Evolutionary conservation across 2,113 vertebrate genomes (phyloP).

Genomic region (Lamprotornis superbus): DNA sequence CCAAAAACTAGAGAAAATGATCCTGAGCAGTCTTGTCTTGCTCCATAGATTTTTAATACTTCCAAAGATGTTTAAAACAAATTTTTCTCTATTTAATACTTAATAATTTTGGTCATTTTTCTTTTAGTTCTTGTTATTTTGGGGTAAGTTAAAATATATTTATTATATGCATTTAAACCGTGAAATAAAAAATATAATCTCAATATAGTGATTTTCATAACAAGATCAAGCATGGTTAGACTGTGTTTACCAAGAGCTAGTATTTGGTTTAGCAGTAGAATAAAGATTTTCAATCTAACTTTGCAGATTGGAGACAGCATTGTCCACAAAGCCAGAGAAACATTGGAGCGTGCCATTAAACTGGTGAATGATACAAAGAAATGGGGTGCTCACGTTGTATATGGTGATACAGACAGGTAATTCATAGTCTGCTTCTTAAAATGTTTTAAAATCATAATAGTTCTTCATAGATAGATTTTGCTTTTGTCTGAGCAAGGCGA

Average conservation of each 20-base stretch:
- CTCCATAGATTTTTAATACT: neutral
- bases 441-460: neutral
- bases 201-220: neutral
- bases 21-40: neutral
- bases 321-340: constrained; percentile 97
- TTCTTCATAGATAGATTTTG: neutral
- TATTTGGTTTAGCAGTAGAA: neutral
- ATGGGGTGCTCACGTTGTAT: constrained; percentile 95
- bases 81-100: neutral
- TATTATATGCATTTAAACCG: neutral
- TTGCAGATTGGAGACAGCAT: constrained; percentile 94
- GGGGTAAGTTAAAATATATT: neutral
- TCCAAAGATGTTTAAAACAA: neutral
- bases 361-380: constrained; percentile 96
- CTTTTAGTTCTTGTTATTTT: neutral
- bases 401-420: constrained; percentile 98
- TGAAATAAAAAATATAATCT: neutral
- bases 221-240: neutral
- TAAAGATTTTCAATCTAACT: constrained; percentile 5
- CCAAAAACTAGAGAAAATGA: neutral
- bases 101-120: neutral
- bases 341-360: constrained; percentile 94
- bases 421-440: neutral
- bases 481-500: neutral
- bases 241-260: neutral